Evolutionary conservation across 2,888 invertebrate genomes (phyloP).

Genomic region (Apotomis betuletana): DNA sequence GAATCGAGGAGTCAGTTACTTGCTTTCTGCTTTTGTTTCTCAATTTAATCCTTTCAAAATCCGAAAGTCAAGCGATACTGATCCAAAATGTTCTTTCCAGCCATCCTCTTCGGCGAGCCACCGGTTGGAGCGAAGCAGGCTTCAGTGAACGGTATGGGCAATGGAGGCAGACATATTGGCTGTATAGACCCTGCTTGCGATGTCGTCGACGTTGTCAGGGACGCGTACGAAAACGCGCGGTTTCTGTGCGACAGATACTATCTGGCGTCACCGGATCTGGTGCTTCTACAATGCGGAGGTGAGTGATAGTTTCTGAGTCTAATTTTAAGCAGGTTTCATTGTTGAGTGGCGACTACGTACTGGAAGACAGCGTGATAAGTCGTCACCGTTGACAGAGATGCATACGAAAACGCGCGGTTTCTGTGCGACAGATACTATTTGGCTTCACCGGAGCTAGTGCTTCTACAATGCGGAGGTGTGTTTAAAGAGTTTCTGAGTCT

Average conservation of each 20-base stretch:
- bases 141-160: constrained; percentile 75
- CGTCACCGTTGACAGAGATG: constrained; percentile 92
- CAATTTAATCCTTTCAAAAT: too few species aligned
- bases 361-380: constrained; percentile 66
- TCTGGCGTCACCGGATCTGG: constrained; percentile 94
- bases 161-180: constrained; percentile 92
- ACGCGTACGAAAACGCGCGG: constrained; percentile 98
- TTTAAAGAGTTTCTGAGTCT: too few species aligned
- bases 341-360: too few species aligned
- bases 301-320: constrained; percentile 52
- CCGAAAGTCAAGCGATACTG: too few species aligned
- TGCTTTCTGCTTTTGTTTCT: too few species aligned
- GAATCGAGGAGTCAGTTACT: too few species aligned
- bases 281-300: constrained; percentile 91
- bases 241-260: constrained; percentile 99
- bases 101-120: constrained; percentile 91
- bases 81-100: constrained; percentile 69
- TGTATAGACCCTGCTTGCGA: constrained; percentile 98
- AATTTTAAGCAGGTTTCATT: too few species aligned
- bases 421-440: constrained; percentile 78
- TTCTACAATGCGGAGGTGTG: constrained; percentile 91
- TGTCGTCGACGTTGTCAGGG: constrained; percentile 93
- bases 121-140: constrained; percentile 64
- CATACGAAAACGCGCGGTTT: constrained; percentile 98
- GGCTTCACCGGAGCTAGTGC: constrained; percentile 93